phyloP scores from a whole-genome alignment of 1,140 invertebrate species.

The Ceratitis capitata region DNA sequence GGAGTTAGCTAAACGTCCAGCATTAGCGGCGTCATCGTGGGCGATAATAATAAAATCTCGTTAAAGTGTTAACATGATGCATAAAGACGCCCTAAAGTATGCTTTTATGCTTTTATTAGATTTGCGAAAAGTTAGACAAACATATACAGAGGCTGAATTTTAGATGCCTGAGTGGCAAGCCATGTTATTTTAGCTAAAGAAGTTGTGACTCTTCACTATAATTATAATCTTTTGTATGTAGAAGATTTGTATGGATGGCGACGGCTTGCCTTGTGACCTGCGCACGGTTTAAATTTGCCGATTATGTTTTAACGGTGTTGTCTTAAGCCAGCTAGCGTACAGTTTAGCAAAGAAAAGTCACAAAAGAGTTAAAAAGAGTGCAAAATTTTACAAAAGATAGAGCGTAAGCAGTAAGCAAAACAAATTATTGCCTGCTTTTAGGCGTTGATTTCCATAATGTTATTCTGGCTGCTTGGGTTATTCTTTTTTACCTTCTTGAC shows the following conservation, averaged over 20 bases:
- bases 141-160: not conserved
- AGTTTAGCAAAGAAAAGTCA: not conserved
- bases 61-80: constrained; percentile 48
- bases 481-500: not conserved
- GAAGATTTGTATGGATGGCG: constrained; percentile 19
- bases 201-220: constrained; percentile 45
- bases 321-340: not conserved
- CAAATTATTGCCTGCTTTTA: not conserved
- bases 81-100: constrained; percentile 45
- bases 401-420: not conserved
- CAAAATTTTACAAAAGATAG: not conserved
- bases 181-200: not conserved
- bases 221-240: not conserved
- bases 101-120: constrained; percentile 47
- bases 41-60: constrained; percentile 47
- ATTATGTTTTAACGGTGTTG: constrained; percentile 12
- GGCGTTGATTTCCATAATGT: not conserved
- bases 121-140: not conserved
- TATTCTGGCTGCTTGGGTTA: not conserved
- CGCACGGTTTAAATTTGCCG: not conserved
- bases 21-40: not conserved
- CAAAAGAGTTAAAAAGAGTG: not conserved
- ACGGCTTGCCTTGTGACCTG: constrained; percentile 13
- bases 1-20: not conserved
- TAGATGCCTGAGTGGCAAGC: not conserved